Evolutionary conservation across 2,113 vertebrate species (phyloP), one percentile per base, ranked within the genome.

Genomic region (Oplegnathus fasciatus): DNA sequence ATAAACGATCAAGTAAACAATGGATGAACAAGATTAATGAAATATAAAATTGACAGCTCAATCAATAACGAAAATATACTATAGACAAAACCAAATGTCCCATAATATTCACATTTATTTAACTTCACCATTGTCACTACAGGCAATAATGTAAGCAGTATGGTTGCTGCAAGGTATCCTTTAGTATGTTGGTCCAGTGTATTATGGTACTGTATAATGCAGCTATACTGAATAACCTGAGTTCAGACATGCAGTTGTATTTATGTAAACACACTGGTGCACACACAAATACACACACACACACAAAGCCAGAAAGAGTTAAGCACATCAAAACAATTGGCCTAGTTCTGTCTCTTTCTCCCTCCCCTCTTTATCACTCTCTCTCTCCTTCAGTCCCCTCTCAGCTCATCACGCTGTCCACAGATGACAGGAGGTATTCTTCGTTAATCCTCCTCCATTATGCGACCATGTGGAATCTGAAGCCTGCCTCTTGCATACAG

Each of bases 341-440:
- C 92, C 93, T 90, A 93, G 90, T 94, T 94, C 91, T 95, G 93
- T 94, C 88, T 91, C 64, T 65, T 83, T 76, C 86, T 88, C 67
- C 40, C 87, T 86, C 79, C 76, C 88, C 78, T 90, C 78, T 83
- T 82, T 84, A 75, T 92, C 77, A 55, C 84, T 78, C 70, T 77
- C 84, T 78, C 86, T 87, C 88, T 92, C 82, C 87, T 90, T 92
- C 91, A 89, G 89, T 93, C 91, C 88, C 85, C 86, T 80, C 88
- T 87, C 89, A 91, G 91, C 88, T 90, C 90, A 86, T 90, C 89
- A 71, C 70, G 60, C 83, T 79, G 86, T 87, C 86, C 88, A 77
- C 81, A 88, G 89, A 93, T 94, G 92, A 94, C 94, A 92, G 92
- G 90, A 92, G 86, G 93, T 93, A 90, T 95, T 94, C 93, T 92